These are phyloP conservation scores for Spilosoma lubricipeda DNA, from an alignment of 2,888 invertebrate genomes.

Conservation along the genomic window DNA sequence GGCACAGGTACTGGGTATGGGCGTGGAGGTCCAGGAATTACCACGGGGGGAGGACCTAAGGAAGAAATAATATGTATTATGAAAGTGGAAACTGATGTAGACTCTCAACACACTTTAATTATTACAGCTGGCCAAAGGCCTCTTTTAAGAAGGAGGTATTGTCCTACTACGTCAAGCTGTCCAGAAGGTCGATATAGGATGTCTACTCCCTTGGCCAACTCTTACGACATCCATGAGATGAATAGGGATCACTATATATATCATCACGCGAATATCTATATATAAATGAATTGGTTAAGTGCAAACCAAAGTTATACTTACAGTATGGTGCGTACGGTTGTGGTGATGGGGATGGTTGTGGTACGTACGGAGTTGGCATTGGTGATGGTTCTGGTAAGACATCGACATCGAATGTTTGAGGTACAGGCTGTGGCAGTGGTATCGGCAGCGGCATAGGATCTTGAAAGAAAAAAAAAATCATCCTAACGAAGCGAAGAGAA, in stretches of 20 bases:
- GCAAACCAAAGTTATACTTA: constrained; percentile 30
- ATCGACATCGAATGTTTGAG: constrained; percentile 9
- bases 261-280: no score
- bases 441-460: constrained; percentile 24
- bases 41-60: constrained; percentile 70
- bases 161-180: no score
- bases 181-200: no score
- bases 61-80: background rate
- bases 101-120: no score
- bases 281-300: no score
- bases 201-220: no score
- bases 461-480: constrained; percentile 9
- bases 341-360: constrained; percentile 19
- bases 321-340: constrained; percentile 30
- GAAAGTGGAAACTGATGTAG: background rate
- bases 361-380: constrained; percentile 17
- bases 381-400: background rate
- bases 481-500: background rate
- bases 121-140: no score
- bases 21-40: constrained; percentile 73
- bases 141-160: no score
- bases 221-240: no score
- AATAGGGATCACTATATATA: no score
- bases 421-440: constrained; percentile 21
- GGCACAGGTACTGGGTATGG: constrained; percentile 76